Base-by-base conservation (phyloP, 2,797 vertebrate genomes). In the Myotis vivesi region DNA sequence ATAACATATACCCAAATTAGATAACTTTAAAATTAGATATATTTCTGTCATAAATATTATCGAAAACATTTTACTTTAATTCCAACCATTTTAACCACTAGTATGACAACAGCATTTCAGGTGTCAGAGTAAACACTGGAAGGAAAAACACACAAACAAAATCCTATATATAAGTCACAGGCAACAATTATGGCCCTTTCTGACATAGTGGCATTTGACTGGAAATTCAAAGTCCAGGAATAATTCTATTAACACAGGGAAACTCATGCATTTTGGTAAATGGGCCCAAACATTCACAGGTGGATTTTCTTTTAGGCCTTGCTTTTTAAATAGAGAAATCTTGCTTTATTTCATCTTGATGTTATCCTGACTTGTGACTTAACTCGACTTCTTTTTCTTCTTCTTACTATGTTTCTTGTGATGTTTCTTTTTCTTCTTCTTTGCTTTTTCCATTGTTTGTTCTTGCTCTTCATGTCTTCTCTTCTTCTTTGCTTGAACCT, bases 341-440 rank as follows among this genome's bases (percentile, higher is more conserved):
- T 96, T 92, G 66, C 3, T 80, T 91, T 75, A 66, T 92, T 80
- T 57, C 6, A 19, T 41, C 44, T 87, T 94, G 75, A 41, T 92
- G 91, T 97, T 98, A 99, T 94, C 98, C 98, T 4, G 98, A 98
- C 96, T 99, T 99, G 0, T 98, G 98, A 97, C 98, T 98, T 9
- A 98, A 96, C 97, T 98, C 86, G 98, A 98, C 0, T 98, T 98
- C 98, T 99, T 99, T 98, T 99, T 98, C 96, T 98, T 99, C 98
- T 99, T 99, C 98, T 99, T 99, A 92, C 99, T 99, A 84, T 98
- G 97, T 8, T 99, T 99, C 96, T 99, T 99, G 98, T 99, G 99
- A 96, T 99, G 99, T 97, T 99, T 99, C 98, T 98, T 99, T 97
- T 99, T 99, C 33, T 99, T 99, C 98, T 99, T 99, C 71, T 98